phyloP scores from a whole-genome alignment of 2,888 invertebrate genomes.

The Cyrtodaria siliqua region DNA sequence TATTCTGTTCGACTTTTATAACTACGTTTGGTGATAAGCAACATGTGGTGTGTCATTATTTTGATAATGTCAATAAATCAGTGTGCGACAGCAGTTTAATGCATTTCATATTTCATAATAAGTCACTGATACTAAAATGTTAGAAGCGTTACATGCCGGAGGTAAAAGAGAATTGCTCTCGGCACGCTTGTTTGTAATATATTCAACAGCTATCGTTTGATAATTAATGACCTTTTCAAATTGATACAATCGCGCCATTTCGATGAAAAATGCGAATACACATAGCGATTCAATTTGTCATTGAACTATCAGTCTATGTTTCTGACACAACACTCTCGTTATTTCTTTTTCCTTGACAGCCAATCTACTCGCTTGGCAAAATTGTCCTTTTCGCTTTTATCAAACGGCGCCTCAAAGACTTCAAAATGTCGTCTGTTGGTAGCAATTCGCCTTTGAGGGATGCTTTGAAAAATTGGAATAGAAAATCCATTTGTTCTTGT shows the following conservation, averaged over 20 bases:
- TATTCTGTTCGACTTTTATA: no score
- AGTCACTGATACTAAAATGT: no score
- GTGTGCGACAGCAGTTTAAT: no score
- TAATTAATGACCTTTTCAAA: slow-evolving; percentile 42
- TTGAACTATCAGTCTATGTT: slow-evolving; percentile 42
- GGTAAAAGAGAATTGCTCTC: background rate
- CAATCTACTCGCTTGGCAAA: slow-evolving; percentile 52
- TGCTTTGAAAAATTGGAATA: slow-evolving; percentile 47
- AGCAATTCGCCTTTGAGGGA: slow-evolving; percentile 39
- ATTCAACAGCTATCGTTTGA: slow-evolving; percentile 21
- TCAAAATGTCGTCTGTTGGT: slow-evolving; percentile 40
- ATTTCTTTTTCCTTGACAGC: slow-evolving; percentile 61
- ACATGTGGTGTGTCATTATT: no score
- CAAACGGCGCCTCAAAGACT: slow-evolving; percentile 59
- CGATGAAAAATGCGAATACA: slow-evolving; percentile 35
- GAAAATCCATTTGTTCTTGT: slow-evolving; percentile 58
- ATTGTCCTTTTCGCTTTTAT: slow-evolving; percentile 62
- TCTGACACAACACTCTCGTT: slow-evolving; percentile 62
- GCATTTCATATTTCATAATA: no score
- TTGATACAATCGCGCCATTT: slow-evolving; percentile 38
- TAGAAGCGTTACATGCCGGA: no score
- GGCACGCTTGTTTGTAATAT: slow-evolving; percentile 14
- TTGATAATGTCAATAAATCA: no score
- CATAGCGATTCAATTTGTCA: slow-evolving; percentile 54
- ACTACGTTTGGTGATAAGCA: no score